Base-by-base conservation (phyloP, 1,140 invertebrate species). In the Brachionus asplanchnoidis region DNA sequence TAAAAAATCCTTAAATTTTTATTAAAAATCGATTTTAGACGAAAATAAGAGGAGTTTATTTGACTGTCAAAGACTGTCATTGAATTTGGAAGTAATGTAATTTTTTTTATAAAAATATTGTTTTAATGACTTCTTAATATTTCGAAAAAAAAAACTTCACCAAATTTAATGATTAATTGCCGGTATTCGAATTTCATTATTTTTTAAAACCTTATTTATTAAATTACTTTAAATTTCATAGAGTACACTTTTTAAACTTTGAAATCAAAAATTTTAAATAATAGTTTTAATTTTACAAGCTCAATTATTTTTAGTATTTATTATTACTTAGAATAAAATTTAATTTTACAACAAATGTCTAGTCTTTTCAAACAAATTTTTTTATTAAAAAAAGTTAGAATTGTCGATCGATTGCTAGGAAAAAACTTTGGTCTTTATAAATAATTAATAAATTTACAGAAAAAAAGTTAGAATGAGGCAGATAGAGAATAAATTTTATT, bases 351-450 rank as follows among this genome's bases (percentile, higher is more conserved):
- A 68, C n/a, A 5, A 68, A 32, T 68, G 66, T 68, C 66, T 68
- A 68, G 66, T 68, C 66, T n/a, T 68, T 68, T 68, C 66, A 68
- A 68, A 68, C 12, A 68, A 68, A 1, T 65, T 65, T 68, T 68
- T 68, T 40, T 28, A 60, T 60, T 60, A 60, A 60, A 20, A 60
- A 60, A 60, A 60, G 17, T 20, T 60, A 20, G n/a, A 23, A 60
- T 60, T 60, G 53, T 60, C 53, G 53, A 60, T 60, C 53, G 53
- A 60, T 60, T 60, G 53, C 17, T 20, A 60, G 53, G 53, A 20
- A 60, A 60, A 60, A 60, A 60, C 17, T 20, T 20, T 20, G 20
- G 53, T 60, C 20, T 60, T 60, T 60, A 60, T 60, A 23, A 60
- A 60, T 60, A 60, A 60, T 60, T 60, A 20, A 60, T 60, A 60